Evolutionary conservation across 2,797 vertebrate species (phyloP).

Genomic region (Sebastes oblongus): DNA sequence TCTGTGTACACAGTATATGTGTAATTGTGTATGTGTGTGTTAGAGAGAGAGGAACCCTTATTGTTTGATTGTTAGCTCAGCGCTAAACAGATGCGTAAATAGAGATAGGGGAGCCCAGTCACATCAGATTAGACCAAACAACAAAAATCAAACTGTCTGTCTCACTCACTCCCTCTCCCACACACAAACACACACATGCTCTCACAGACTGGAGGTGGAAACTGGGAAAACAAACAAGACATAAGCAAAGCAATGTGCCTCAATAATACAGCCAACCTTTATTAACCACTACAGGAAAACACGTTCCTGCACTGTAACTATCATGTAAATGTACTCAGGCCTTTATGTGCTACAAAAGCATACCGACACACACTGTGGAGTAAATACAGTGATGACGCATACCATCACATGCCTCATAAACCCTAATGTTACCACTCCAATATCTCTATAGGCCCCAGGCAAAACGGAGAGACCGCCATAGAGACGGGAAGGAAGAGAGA

Average conservation of each 20-base stretch:
- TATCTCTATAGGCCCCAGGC: constrained; percentile 56
- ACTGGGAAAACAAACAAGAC: constrained; percentile 39
- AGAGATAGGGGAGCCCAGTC: constrained; percentile 71
- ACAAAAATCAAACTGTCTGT: constrained; percentile 56
- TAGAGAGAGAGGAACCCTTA: constrained; percentile 36
- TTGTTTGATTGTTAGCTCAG: constrained; percentile 72
- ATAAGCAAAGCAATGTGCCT: constrained; percentile 41
- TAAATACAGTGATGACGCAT: constrained; percentile 66
- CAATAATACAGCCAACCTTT: constrained; percentile 24
- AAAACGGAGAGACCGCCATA: constrained; percentile 26
- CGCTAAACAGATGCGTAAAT: constrained; percentile 80
- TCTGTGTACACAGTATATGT: constrained; percentile 20
- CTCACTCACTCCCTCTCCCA: constrained; percentile 17
- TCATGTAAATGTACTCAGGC: constrained; percentile 28
- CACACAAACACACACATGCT: constrained; percentile 25
- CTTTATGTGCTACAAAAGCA: constrained; percentile 23
- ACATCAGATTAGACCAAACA: constrained; percentile 73
- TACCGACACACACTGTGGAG: constrained; percentile 39
- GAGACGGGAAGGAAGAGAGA: constrained; percentile 45
- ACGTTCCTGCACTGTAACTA: constrained; percentile 15
- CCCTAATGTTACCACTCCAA: constrained; percentile 61
- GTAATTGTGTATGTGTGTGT: not conserved
- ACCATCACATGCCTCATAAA: constrained; percentile 77
- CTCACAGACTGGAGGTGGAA: constrained; percentile 23
- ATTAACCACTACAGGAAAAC: constrained; percentile 39